These are phyloP conservation scores for Glaucopsyche alexis DNA, from an alignment of 2,888 invertebrate genomes.

Conservation along the genomic window DNA sequence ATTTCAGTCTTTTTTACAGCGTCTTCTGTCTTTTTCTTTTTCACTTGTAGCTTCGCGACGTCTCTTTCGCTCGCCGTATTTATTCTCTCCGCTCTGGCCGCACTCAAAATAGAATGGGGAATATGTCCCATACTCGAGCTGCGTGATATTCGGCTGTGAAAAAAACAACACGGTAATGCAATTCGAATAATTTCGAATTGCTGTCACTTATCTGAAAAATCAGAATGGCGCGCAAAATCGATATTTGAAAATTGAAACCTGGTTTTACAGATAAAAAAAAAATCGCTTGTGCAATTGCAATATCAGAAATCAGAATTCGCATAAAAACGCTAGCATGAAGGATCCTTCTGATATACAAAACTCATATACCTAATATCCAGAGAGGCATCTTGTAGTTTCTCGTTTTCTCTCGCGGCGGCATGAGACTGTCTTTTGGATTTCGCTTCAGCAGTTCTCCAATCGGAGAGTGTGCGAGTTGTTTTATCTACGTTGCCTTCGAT, in stretches of 20 bases:
- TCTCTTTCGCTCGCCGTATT: slow-evolving; percentile 78
- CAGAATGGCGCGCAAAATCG: neutral
- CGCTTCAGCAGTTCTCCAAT: slow-evolving; percentile 92
- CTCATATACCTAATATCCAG: slow-evolving; percentile 62
- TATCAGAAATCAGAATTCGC: slow-evolving; percentile 37
- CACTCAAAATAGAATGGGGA: slow-evolving; percentile 74
- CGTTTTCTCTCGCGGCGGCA: slow-evolving; percentile 92
- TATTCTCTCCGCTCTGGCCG: slow-evolving; percentile 63
- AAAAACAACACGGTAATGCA: slow-evolving; percentile 40
- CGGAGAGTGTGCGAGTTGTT: slow-evolving; percentile 87
- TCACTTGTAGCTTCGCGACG: slow-evolving; percentile 89
- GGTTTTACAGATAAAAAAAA: neutral
- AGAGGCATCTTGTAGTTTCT: slow-evolving; percentile 90
- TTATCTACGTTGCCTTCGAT: slow-evolving; percentile 92
- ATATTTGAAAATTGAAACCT: neutral
- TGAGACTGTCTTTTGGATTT: slow-evolving; percentile 95
- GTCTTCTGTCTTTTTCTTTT: slow-evolving; percentile 94
- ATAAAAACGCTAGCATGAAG: slow-evolving; percentile 45
- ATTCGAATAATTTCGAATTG: slow-evolving; percentile 22
- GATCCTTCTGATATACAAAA: slow-evolving; percentile 55
- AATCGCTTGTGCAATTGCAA: slow-evolving; percentile 52
- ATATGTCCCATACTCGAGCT: slow-evolving; percentile 80
- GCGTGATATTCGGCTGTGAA: slow-evolving; percentile 68
- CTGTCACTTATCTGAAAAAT: slow-evolving; percentile 23
- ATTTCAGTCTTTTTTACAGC: slow-evolving; percentile 94